Conservation (phyloP, 2,113 vertebrate genomes). For the Mohoua ochrocephala region DNA sequence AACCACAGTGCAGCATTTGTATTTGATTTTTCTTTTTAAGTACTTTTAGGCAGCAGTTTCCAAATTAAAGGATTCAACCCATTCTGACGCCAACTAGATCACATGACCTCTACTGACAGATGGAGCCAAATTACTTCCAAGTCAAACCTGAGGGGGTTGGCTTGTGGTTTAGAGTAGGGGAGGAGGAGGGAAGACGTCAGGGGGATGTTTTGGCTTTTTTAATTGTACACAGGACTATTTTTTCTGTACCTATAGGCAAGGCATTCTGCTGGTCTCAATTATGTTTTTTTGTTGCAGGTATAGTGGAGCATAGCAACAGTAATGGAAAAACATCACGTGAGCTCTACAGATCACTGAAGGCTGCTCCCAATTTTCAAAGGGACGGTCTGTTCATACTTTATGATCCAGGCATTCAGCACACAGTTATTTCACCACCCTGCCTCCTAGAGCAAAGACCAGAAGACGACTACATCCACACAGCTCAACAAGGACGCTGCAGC, state of each 20-base stretch:
- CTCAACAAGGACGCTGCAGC: neutral
- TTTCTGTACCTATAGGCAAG: neutral
- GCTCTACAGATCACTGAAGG: neutral
- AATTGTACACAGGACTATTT: neutral
- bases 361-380: neutral
- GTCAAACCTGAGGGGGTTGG: neutral
- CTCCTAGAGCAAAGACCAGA: neutral
- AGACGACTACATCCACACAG: neutral
- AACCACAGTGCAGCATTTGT: neutral
- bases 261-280: neutral
- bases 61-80: neutral
- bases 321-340: neutral
- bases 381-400: neutral
- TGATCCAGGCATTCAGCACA: neutral
- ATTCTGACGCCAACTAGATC: neutral
- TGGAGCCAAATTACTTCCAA: neutral
- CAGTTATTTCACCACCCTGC: neutral
- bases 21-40: neutral
- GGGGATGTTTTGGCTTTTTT: neutral
- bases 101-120: neutral
- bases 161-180: neutral
- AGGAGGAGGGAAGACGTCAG: neutral
- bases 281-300: neutral
- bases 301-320: neutral
- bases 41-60: neutral